A percentile compares a stretch with the other conserved stretches of the same genome.
Conservation (phyloP, 2,113 vertebrate species). For the Panurus biarmicus region DNA sequence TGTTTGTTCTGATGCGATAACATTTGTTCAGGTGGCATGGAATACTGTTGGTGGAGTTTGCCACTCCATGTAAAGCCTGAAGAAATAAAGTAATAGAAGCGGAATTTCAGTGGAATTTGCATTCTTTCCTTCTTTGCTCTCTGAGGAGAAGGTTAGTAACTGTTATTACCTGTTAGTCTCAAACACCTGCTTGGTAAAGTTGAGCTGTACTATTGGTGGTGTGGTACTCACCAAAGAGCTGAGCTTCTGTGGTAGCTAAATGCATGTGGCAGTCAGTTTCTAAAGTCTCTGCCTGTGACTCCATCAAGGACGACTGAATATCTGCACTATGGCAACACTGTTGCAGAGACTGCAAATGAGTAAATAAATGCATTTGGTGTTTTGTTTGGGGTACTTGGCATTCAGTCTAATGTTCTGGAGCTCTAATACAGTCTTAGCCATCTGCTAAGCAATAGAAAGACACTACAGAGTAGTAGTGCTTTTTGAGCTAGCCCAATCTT, state of each 20-base stretch:
- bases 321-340: conserved; percentile 16
- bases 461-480: neutral
- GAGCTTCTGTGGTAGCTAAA: neutral
- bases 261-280: neutral
- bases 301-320: neutral
- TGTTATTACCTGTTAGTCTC: conserved; percentile 3
- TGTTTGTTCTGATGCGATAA: neutral
- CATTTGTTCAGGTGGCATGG: neutral
- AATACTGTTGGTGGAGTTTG: neutral
- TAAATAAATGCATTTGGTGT: conserved; percentile 24
- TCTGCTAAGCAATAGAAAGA: neutral
- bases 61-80: neutral
- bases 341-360: conserved; percentile 45
- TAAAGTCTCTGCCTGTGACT: conserved; percentile 13
- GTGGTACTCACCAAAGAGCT: neutral
- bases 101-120: neutral
- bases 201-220: conserved; percentile 1
- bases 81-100: neutral
- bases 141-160: neutral
- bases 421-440: conserved; percentile 9
- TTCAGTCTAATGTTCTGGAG: neutral
- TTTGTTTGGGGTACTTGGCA: conserved; percentile 19
- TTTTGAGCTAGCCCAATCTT: neutral
- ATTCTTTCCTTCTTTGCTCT: neutral
- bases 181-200: conserved; percentile 17